Percentiles rank a stretch among this genome's conserved stretches.
phyloP scores from a whole-genome alignment of 1,140 invertebrate genomes.

The Drosophila hydei region DNA sequence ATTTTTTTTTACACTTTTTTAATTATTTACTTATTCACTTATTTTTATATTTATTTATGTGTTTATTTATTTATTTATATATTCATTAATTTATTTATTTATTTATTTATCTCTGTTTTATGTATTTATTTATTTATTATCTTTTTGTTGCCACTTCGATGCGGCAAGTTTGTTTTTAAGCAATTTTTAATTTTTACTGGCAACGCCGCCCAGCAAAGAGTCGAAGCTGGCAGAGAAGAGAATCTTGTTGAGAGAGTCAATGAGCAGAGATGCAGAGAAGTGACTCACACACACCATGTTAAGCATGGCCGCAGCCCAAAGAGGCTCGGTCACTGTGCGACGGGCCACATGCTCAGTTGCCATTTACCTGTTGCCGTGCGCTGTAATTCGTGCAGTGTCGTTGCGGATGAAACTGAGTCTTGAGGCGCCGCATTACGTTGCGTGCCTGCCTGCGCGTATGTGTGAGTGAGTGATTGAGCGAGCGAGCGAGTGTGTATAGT shows the following conservation, averaged over 20 bases:
- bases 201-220: constrained; percentile 45
- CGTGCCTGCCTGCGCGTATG: constrained; percentile 56
- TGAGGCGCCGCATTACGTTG: constrained; percentile 71
- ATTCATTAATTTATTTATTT: not conserved
- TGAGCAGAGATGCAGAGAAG: constrained; percentile 24
- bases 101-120: not conserved
- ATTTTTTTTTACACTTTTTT: no score
- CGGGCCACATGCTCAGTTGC: constrained; percentile 52
- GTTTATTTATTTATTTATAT: no score
- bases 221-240: not conserved
- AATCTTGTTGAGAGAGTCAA: not conserved
- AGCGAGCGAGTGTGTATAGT: constrained; percentile 4
- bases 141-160: not conserved
- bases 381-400: constrained; percentile 61
- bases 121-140: not conserved
- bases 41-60: no score
- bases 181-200: constrained; percentile 55
- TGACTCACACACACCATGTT: constrained; percentile 1
- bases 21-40: no score
- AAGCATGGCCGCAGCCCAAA: not conserved
- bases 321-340: constrained; percentile 6
- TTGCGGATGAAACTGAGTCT: constrained; percentile 68
- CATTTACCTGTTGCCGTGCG: constrained; percentile 73
- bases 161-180: constrained; percentile 62
- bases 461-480: constrained; percentile 29